phyloP scores from a whole-genome alignment of 2,113 vertebrate species.

The Zosterops borbonicus region DNA sequence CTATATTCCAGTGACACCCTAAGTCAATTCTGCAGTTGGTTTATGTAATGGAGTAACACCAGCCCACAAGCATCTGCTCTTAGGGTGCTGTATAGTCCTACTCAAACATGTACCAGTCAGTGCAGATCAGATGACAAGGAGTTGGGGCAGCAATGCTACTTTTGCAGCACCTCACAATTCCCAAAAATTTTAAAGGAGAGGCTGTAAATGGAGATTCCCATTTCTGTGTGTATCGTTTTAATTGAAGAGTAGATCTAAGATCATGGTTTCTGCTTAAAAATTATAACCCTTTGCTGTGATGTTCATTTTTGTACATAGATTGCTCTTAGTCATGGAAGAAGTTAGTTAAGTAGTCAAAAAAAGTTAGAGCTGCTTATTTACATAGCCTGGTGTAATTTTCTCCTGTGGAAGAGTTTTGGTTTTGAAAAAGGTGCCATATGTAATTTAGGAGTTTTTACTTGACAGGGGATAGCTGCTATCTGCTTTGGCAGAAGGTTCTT shows the following conservation, averaged over 20 bases:
- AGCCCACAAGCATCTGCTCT: slow-evolving; percentile 48
- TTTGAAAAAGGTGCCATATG: background rate
- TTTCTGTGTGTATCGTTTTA: background rate
- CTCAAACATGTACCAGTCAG: background rate
- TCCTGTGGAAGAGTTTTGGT: background rate
- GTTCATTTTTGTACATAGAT: background rate
- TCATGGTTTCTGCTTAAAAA: background rate
- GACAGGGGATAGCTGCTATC: background rate
- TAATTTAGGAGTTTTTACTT: background rate
- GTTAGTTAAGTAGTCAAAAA: background rate
- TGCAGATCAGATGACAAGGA: slow-evolving; percentile 18
- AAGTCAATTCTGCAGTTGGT: slow-evolving; percentile 17
- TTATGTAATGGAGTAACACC: slow-evolving; percentile 59
- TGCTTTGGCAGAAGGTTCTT: background rate
- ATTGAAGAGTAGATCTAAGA: background rate
- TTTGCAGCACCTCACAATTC: background rate
- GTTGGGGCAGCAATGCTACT: background rate
- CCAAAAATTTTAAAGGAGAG: background rate
- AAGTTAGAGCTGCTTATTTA: background rate
- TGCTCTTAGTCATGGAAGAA: background rate
- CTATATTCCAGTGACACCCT: background rate
- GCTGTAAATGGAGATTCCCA: background rate
- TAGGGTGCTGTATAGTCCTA: background rate
- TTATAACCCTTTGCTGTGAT: background rate
- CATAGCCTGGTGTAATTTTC: background rate